Base-by-base conservation (phyloP, 2,888 invertebrate genomes). In the Diarsia dahlii region DNA sequence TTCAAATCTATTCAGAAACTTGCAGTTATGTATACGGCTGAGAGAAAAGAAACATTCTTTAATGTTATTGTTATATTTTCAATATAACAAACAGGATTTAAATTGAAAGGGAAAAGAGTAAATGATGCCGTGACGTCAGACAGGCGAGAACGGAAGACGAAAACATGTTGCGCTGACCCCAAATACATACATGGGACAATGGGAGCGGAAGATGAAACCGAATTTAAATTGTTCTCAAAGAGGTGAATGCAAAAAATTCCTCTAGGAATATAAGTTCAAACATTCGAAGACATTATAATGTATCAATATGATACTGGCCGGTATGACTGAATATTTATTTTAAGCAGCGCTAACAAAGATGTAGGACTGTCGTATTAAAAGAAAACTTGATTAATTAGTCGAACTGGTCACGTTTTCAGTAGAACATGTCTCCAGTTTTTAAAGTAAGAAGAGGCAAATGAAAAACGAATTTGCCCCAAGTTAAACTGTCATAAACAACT, bases 1-100 rank as follows among this genome's bases (percentile, higher is more conserved):
- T 72, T 54, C 46, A 54, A 84, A 80, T 70, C 76, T 67, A 63
- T 72, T 78, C 73, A 73, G 67, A 60, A 83, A 81, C 54, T 83
- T 68, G 23, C 9, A 2, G 62, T 46, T 23, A 39, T 18, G 20
- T 28, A 67, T 50, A 50, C 46, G 13, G 28, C 15, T 52, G n/a
- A 12, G 18, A 34, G 50, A 58, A 58, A 39, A 18, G 23, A 50
- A 45, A 48, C 0, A 20, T 20, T 67, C 46, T 50, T 71, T 60
- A 5, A 23, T 45, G 20, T n/a, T 20, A 45, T 66, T 48, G 39
- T 13, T 9, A 0, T 23, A 18, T 28, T 54, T 62, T 50, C 10
- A 45, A 66, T 46, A 66, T 8, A 45, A 28, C 28, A 71, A 28
- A 15, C 18, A 28, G 8, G 39, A 39, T 39, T 39, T 39, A 39